Evolutionary conservation across 2,888 invertebrate genomes (phyloP).

Genomic region (Dexiosoma caninum): DNA sequence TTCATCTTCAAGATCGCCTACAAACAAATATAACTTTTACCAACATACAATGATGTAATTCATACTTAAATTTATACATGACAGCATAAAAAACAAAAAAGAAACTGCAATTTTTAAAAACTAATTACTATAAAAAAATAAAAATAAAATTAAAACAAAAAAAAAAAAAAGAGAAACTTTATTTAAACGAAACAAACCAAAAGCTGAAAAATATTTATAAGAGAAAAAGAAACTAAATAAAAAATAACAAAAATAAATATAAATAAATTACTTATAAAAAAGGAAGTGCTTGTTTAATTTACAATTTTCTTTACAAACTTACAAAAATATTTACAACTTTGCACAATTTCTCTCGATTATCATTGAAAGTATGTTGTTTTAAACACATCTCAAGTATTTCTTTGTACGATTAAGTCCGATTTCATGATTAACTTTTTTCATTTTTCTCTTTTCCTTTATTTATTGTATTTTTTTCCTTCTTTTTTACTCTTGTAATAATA

Average conservation of each 20-base stretch:
- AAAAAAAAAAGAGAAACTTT: not conserved
- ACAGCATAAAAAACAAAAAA: not conserved
- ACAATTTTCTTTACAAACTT: slow-evolving; percentile 29
- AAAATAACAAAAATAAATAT: slow-evolving; percentile 33
- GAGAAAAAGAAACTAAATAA: slow-evolving; percentile 14
- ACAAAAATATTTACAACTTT: slow-evolving; percentile 62
- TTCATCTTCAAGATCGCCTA: not conserved
- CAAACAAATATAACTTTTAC: not conserved
- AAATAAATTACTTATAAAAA: slow-evolving; percentile 47
- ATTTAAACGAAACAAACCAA: slow-evolving; percentile 10
- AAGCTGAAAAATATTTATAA: slow-evolving; percentile 16
- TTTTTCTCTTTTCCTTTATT: not conserved
- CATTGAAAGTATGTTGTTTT: slow-evolving; percentile 56
- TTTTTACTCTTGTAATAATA: not conserved
- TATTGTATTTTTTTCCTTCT: not conserved
- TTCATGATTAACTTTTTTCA: not conserved
- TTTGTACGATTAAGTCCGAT: slow-evolving; percentile 36
- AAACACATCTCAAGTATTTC: slow-evolving; percentile 57
- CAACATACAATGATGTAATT: not conserved
- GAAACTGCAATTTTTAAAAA: not conserved
- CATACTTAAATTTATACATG: too few relatives aligned
- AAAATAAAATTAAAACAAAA: slow-evolving; percentile 11
- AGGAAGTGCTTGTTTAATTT: slow-evolving; percentile 44
- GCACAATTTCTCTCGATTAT: slow-evolving; percentile 60
- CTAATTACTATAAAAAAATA: not conserved